These are phyloP conservation scores for Saccopteryx bilineata DNA, from an alignment of 2,113 vertebrate species.

Conservation along the genomic window DNA sequence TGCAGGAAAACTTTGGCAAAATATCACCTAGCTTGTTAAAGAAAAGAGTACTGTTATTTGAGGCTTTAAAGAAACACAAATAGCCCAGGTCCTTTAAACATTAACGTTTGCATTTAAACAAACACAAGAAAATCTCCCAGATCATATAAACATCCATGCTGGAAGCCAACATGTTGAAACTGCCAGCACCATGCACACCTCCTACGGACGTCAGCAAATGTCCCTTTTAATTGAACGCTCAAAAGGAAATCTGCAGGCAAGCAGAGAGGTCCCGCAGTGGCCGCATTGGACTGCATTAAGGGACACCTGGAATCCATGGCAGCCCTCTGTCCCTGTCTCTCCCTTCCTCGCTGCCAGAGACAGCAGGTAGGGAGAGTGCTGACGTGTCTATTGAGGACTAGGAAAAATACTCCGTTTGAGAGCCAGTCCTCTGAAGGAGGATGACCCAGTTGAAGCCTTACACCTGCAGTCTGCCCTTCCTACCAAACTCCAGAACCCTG, in stretches of 20 bases:
- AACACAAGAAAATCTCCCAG: slow-evolving; percentile 24
- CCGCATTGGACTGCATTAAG: slow-evolving; percentile 76
- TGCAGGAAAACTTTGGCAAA: slow-evolving; percentile 1
- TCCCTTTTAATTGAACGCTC: slow-evolving; percentile 87
- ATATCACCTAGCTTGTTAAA: neutral
- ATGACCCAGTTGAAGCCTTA: slow-evolving; percentile 78
- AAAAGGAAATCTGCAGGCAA: slow-evolving; percentile 81
- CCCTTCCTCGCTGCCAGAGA: slow-evolving; percentile 80
- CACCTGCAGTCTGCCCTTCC: neutral
- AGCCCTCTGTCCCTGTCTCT: slow-evolving; percentile 77
- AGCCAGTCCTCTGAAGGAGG: slow-evolving; percentile 60
- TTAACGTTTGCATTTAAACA: slow-evolving; percentile 35
- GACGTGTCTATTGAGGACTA: slow-evolving; percentile 81
- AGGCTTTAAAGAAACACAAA: slow-evolving; percentile 30
- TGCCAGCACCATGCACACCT: slow-evolving; percentile 68
- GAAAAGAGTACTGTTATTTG: neutral
- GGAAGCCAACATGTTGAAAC: slow-evolving; percentile 69
- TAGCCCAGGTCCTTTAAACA: neutral
- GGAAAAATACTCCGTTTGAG: slow-evolving; percentile 78
- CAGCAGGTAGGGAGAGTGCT: slow-evolving; percentile 81
- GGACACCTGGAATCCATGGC: slow-evolving; percentile 82
- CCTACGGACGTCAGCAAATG: slow-evolving; percentile 85
- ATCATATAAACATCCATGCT: slow-evolving; percentile 67
- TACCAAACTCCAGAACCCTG: neutral
- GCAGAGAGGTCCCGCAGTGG: slow-evolving; percentile 79